Evolutionary conservation across 2,888 invertebrate species (phyloP).

Genomic region (Hirtodrosophila trivittata): DNA sequence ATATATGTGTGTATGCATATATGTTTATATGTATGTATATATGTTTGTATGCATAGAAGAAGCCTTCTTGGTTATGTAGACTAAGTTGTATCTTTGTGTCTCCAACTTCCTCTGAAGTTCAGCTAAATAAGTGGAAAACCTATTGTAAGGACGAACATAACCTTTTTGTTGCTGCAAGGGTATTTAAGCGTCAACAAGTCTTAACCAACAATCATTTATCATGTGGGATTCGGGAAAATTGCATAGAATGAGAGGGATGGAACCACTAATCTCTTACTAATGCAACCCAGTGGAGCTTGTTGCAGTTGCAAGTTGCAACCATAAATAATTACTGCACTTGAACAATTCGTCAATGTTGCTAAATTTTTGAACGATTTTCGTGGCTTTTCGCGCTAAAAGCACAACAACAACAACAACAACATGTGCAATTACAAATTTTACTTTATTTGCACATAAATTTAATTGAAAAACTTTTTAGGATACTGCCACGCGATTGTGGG

Average conservation of each 20-base stretch:
- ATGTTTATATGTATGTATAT: too few species aligned
- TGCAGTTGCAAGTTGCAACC: slow-evolving; percentile 13
- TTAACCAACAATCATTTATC: slow-evolving; percentile 1
- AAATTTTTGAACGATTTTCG: slow-evolving; percentile 48
- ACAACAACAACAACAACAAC: slow-evolving; percentile 15
- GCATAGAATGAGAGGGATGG: not conserved
- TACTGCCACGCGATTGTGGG: slow-evolving; percentile 37
- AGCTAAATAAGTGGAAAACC: too few species aligned
- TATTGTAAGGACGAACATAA: too few species aligned
- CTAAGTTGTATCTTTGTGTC: too few species aligned
- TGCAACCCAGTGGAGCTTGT: not conserved
- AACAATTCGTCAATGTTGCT: slow-evolving; percentile 49
- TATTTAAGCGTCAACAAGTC: slow-evolving; percentile 6
- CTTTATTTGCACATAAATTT: slow-evolving; percentile 64
- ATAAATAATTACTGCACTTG: slow-evolving; percentile 53
- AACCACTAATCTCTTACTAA: slow-evolving; percentile 5
- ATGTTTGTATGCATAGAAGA: too few species aligned
- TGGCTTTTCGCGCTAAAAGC: slow-evolving; percentile 41
- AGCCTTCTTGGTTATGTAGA: too few species aligned
- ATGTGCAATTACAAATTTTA: slow-evolving; percentile 33
- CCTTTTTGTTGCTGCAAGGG: not conserved
- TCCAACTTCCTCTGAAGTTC: too few species aligned
- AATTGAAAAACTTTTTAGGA: slow-evolving; percentile 61
- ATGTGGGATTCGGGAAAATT: not conserved
- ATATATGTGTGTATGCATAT: too few species aligned